Evolutionary conservation across 2,888 invertebrate species (phyloP).

Genomic region (Orchestes rusci): DNA sequence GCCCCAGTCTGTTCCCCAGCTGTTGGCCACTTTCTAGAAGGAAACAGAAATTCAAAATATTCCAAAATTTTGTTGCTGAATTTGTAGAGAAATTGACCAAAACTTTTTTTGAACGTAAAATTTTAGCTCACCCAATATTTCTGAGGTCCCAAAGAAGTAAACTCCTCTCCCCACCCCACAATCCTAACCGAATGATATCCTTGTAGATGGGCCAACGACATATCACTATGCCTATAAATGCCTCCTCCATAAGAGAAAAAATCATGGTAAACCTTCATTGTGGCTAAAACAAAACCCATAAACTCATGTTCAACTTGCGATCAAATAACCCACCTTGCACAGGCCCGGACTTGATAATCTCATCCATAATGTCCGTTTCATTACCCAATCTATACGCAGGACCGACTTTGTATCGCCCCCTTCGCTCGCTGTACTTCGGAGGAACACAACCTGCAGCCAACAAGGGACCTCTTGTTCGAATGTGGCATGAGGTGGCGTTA

Average conservation of each 20-base stretch:
- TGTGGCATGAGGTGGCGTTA: slow-evolving; percentile 54
- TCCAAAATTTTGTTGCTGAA: no score
- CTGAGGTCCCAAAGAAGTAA: slow-evolving; percentile 47
- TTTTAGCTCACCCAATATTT: slow-evolving; percentile 91
- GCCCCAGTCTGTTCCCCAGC: slow-evolving; percentile 91
- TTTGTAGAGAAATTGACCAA: no score
- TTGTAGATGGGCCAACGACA: slow-evolving; percentile 49
- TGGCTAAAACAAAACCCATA: slow-evolving; percentile 52
- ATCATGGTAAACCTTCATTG: slow-evolving; percentile 84
- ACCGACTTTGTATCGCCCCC: slow-evolving; percentile 61
- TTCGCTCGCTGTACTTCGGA: slow-evolving; percentile 48
- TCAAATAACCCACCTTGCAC: slow-evolving; percentile 63
- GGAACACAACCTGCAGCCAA: slow-evolving; percentile 50
- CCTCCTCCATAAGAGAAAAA: slow-evolving; percentile 87
- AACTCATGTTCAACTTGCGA: slow-evolving; percentile 10
- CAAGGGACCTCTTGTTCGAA: slow-evolving; percentile 47
- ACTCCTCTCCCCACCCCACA: slow-evolving; percentile 85
- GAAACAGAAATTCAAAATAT: slow-evolving; percentile 5
- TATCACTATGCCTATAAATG: slow-evolving; percentile 60
- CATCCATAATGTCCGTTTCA: slow-evolving; percentile 84
- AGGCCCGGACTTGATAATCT: slow-evolving; percentile 84
- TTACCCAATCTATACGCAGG: slow-evolving; percentile 69
- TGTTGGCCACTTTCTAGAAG: slow-evolving; percentile 80
- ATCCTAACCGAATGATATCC: slow-evolving; percentile 89
- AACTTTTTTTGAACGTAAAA: no score